Base-by-base conservation (phyloP, 2,113 vertebrate genomes). In the Harpagus bidentatus region DNA sequence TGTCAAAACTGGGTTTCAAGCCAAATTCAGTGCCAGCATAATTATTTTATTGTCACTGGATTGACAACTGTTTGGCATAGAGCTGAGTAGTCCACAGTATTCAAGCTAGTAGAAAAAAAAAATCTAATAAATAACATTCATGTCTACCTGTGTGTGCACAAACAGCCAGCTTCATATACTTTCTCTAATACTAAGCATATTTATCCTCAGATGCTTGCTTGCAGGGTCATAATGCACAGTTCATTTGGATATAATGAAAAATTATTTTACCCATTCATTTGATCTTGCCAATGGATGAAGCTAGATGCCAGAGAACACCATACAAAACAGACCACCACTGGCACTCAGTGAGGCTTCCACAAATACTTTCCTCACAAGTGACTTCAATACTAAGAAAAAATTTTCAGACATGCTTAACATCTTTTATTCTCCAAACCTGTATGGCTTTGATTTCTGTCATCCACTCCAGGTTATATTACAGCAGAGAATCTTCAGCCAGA, bases 251-350 rank as follows among this genome's bases (percentile, higher is more conserved):
- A 45, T 5, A 43, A n/a, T 5, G 3, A 62, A 71, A 74, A 53
- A 12, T 12, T 19, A 31, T 48, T 76, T 40, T 32, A 90, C 18
- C 28, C n/a, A 28, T 25, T 58, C 9, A 26, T 36, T 53, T 74
- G 42, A 36, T 23, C 34, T 50, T 62, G 25, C 28, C 61, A 61
- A 5, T 6, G 53, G 50, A 48, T 8, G 19, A 11, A 85, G n/a
- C 25, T 48, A 20, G 42, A 2, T 62, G n/a, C 38, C 45, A 53
- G 50, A 71, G 21, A 66, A 73, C 8, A 36, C 18, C 1, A 1
- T 2, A 25, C 3, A 1, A 4, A 52, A n/a, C 34, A 31, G 45
- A 31, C 40, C 13, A 73, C 21, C 42, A 29, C 0, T 0, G 29
- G 18, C 40, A 31, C 34, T 63, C 42, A 19, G 31, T 25, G 21